Evolutionary conservation across 2,113 vertebrate species (phyloP).

Genomic region (Nothoprocta pentlandii): DNA sequence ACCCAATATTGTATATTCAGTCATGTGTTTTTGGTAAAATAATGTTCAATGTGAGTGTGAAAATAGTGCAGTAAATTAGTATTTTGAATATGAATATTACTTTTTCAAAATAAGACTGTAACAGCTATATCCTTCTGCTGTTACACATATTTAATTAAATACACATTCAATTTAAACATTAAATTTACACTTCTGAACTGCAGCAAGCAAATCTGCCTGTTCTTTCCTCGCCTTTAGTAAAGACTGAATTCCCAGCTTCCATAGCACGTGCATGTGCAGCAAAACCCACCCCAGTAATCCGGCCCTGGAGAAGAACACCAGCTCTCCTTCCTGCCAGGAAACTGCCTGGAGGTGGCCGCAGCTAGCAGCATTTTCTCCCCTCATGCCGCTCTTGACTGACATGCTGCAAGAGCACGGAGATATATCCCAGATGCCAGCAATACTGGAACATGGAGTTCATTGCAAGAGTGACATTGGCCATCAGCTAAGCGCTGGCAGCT

Average conservation of each 20-base stretch:
- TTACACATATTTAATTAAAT: not conserved
- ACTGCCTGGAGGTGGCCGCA: not conserved
- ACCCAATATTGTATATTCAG: not conserved
- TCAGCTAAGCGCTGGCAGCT: rapidly evolving
- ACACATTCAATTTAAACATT: not conserved
- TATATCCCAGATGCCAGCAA: not conserved
- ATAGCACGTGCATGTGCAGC: not conserved
- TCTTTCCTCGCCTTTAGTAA: not conserved
- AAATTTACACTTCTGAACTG: not conserved
- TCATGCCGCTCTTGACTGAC: not conserved
- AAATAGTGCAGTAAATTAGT: not conserved
- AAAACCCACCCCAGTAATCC: rapidly evolving
- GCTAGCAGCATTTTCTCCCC: not conserved
- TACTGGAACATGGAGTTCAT: not conserved
- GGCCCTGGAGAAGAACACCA: not conserved
- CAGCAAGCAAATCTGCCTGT: not conserved
- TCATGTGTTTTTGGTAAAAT: not conserved
- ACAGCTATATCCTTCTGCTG: not conserved
- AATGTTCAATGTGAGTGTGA: not conserved
- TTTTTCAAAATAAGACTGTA: not conserved
- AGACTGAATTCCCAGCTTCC: not conserved
- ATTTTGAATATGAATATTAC: not conserved
- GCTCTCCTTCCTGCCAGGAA: not conserved
- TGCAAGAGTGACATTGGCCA: not conserved
- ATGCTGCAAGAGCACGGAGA: not conserved